Percentiles rank a stretch among this genome's conserved stretches.
phyloP scores from a whole-genome alignment of 2,797 vertebrate species.

The Craterocephalus amniculus region DNA sequence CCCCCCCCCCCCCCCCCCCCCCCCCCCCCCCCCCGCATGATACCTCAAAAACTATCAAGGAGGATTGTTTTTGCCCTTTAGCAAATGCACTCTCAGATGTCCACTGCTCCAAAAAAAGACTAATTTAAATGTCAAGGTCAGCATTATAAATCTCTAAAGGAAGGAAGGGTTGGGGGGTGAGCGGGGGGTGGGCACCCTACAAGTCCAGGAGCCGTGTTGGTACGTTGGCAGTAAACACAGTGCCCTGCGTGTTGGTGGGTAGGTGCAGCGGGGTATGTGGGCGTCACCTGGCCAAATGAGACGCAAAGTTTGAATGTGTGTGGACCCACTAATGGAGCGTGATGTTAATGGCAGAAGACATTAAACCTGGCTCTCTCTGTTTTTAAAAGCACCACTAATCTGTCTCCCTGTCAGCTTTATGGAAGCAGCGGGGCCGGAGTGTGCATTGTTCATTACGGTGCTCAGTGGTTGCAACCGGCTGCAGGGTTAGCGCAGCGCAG shows the following conservation, averaged over 20 bases:
- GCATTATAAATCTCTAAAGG: conserved; percentile 73
- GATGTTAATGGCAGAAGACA: conserved; percentile 75
- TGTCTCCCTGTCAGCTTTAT: conserved; percentile 75
- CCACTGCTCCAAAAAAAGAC: conserved; percentile 60
- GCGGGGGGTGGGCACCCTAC: conserved; percentile 18
- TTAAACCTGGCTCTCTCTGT: conserved; percentile 73
- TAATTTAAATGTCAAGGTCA: conserved; percentile 80
- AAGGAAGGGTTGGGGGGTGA: conserved; percentile 45
- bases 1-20: too few species aligned
- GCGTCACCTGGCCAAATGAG: conserved; percentile 66
- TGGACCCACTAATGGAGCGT: conserved; percentile 69
- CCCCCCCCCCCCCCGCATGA: too few species aligned
- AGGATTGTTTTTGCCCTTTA: conserved; percentile 76
- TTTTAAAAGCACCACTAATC: conserved; percentile 75
- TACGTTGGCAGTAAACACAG: conserved; percentile 64
- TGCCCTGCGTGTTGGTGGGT: conserved; percentile 15
- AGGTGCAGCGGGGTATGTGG: conserved; percentile 26
- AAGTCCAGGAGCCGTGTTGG: conserved; percentile 41
- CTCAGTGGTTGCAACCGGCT: conserved; percentile 55
- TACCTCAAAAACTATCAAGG: conserved; percentile 52
- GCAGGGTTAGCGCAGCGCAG: conserved; percentile 38
- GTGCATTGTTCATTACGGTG: conserved; percentile 62
- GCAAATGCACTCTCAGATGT: conserved; percentile 57
- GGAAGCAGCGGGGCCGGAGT: conserved; percentile 48
- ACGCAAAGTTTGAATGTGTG: conserved; percentile 65